Conservation (phyloP, 2,113 vertebrate genomes). For the Alces alces region DNA sequence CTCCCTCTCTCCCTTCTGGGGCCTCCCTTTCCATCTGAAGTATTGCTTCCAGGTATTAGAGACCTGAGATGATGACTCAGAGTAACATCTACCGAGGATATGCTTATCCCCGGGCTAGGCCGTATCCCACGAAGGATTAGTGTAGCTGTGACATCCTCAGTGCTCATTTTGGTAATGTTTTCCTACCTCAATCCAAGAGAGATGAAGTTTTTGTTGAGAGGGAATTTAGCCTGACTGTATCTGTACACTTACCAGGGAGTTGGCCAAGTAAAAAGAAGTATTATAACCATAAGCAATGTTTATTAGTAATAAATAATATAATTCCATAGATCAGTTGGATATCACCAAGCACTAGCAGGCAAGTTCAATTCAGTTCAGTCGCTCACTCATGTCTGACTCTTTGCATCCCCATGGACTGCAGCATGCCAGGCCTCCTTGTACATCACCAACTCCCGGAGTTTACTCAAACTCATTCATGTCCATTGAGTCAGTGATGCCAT, state of each 20-base stretch:
- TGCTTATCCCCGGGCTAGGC: background rate
- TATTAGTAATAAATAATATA: background rate
- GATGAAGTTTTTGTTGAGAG: background rate
- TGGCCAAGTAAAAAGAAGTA: background rate
- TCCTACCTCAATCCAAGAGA: background rate
- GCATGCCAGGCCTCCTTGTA: rapidly evolving
- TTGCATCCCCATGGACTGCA: background rate
- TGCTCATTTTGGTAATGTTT: background rate
- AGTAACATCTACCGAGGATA: background rate
- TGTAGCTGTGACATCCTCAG: background rate
- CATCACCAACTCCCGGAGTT: background rate
- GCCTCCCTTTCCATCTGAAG: background rate
- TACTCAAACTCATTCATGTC: background rate
- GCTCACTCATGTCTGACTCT: background rate
- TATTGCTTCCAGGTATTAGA: background rate
- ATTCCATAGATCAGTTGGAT: background rate
- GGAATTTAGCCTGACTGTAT: background rate
- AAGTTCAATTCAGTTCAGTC: background rate
- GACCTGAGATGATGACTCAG: background rate
- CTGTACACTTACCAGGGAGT: background rate
- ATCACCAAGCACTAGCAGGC: background rate
- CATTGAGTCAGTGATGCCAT: background rate
- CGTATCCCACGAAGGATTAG: background rate
- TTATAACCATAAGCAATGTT: background rate
- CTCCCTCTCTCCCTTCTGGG: background rate